Evolutionary conservation across 2,113 vertebrate genomes (phyloP), one percentile per base, ranked within the genome.

Genomic region (Barbus barbus): DNA sequence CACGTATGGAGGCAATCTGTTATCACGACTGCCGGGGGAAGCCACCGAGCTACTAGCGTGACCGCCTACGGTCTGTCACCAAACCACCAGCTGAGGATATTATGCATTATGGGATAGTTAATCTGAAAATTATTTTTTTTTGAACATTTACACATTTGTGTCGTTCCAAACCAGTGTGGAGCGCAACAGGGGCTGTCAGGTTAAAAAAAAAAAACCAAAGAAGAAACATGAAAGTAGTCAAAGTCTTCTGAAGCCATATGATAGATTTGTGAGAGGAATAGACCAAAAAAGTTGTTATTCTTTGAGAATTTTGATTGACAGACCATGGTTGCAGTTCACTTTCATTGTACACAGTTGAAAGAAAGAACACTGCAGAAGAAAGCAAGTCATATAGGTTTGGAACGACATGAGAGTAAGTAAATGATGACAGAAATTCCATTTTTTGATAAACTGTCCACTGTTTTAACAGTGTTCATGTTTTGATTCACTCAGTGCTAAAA

Each of bases 1-100:
- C 44, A 41, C 77, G 36, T 61, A 60, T 41, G 58, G 77, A 63
- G 63, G 77, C 77, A 36, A 79, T 61, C 76, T 78, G 76, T 78
- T 78, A 60, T 44, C n/a, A 44, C 11, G 56, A 26, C 56, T 79
- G 36, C 77, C 2, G 22, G 16, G 44, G 31, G 33, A 77, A 78
- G 75, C 51, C 3, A 9, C 38, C 9, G 33, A 60, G 53, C 36
- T 63, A 24, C 33, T 44, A 18, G 33, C n/a, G 5, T 79, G 77
- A 63, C 77, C 13, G 77, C 20, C 53, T 75, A n/a, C 5, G 14
- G 71, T 78, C 31, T 56, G 20, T 33, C 5, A 1, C 31, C 51
- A 78, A 77, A 78, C 18, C 51, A 77, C 31, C 22, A 26, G 20
- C 46, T 58, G 75, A 58, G n/a, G 13, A 79, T 79, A 24, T 38